These are phyloP conservation scores for Latrodectus hesperus DNA, from an alignment of 2,888 invertebrate genomes.

Conservation along the genomic window DNA sequence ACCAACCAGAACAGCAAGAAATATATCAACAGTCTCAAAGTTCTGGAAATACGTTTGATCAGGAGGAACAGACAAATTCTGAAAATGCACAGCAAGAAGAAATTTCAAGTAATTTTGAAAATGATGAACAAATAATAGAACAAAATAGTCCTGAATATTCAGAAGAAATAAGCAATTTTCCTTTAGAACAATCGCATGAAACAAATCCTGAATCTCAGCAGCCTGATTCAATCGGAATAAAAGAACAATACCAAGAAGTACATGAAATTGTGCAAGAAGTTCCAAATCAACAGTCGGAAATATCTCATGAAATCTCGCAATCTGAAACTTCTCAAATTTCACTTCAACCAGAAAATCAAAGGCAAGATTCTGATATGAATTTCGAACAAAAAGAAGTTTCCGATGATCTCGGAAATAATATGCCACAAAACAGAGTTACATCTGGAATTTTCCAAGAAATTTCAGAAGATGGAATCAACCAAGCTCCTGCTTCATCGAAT, in stretches of 20 bases:
- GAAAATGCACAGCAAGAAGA: not conserved
- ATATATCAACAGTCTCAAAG: constrained; percentile 1
- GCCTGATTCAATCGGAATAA: not conserved
- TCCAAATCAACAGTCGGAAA: too few species aligned
- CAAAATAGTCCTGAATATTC: not conserved
- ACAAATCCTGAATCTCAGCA: too few species aligned
- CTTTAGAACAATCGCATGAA: too few species aligned
- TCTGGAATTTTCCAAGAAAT: constrained; percentile 38
- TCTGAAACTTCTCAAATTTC: too few species aligned
- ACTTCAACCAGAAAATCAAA: too few species aligned
- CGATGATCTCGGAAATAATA: not conserved
- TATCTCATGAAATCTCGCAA: too few species aligned
- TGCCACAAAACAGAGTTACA: constrained; percentile 6
- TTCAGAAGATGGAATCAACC: not conserved
- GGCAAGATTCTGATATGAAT: too few species aligned
- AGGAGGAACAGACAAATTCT: not conserved
- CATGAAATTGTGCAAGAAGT: too few species aligned
- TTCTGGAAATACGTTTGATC: not conserved
- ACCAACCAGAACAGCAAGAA: not conserved
- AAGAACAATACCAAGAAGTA: not conserved
- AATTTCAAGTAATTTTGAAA: not conserved
- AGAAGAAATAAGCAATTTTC: too few species aligned
- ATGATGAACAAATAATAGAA: not conserved
- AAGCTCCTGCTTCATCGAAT: not conserved
- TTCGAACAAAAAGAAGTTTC: not conserved